Percentiles rank a stretch among this genome's conserved stretches.
These are phyloP conservation scores for Alouatta palliata DNA, from an alignment of 2,113 vertebrate species.

Conservation along the genomic window DNA sequence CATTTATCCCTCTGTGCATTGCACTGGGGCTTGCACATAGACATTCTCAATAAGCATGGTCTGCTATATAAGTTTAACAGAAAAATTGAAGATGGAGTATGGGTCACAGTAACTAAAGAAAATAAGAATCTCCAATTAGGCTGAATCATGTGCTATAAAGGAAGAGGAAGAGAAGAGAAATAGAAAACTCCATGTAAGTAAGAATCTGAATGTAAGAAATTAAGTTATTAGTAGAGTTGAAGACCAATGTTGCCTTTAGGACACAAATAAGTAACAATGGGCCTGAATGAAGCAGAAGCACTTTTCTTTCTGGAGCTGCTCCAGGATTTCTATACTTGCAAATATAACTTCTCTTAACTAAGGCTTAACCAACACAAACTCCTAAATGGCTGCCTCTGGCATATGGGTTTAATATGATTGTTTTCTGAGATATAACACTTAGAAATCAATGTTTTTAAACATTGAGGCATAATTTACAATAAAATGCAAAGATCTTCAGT, in stretches of 20 bases:
- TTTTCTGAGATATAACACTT: conserved; percentile 61
- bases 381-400: conserved; percentile 33
- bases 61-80: not conserved
- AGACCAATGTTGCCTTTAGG: conserved; percentile 70
- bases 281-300: conserved; percentile 75
- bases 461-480: not conserved
- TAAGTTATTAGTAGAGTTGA: conserved; percentile 70
- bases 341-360: conserved; percentile 71
- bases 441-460: conserved; percentile 39
- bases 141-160: conserved; percentile 23
- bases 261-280: conserved; percentile 62
- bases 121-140: not conserved
- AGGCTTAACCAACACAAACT: conserved; percentile 74
- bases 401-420: conserved; percentile 56
- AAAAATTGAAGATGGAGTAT: conserved; percentile 31
- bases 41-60: not conserved
- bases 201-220: conserved; percentile 66
- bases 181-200: not conserved
- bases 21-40: not conserved
- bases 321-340: conserved; percentile 71
- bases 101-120: not conserved
- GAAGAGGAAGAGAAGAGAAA: not conserved
- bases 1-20: not conserved
- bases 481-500: not conserved
- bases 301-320: conserved; percentile 63